Evolutionary conservation across 2,113 vertebrate genomes (phyloP).

Genomic region (Charina bottae): DNA sequence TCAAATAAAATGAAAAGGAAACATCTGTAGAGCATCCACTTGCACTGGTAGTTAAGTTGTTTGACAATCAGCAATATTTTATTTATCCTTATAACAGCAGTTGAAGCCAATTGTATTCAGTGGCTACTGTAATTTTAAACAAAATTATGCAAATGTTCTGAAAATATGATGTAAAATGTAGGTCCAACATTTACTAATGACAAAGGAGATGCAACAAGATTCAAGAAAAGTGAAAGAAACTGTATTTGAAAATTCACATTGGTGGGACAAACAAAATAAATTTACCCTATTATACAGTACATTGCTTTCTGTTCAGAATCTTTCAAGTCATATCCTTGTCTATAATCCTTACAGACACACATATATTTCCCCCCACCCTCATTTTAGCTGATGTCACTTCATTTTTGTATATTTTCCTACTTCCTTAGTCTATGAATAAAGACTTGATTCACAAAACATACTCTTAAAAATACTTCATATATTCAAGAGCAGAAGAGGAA

Average conservation of each 20-base stretch:
- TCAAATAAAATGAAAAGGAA: slow-evolving; percentile 21
- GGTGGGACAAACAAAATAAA: neutral
- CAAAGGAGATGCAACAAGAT: neutral
- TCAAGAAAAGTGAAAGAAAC: neutral
- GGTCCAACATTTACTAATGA: neutral
- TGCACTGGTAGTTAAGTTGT: neutral
- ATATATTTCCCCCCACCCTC: neutral
- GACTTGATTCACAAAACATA: neutral
- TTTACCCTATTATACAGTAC: neutral
- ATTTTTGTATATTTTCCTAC: neutral
- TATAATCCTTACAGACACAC: neutral
- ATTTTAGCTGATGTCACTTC: neutral
- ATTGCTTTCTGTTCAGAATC: neutral
- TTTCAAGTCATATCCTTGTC: neutral
- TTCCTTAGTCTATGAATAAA: neutral
- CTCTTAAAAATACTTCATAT: neutral
- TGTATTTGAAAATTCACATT: neutral
- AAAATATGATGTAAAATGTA: neutral
- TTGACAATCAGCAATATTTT: neutral
- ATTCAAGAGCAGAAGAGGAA: neutral
- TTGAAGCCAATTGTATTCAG: neutral
- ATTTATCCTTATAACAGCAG: neutral
- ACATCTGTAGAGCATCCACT: neutral
- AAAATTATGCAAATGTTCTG: neutral
- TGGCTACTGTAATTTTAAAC: neutral